A percentile compares a stretch with the other conserved stretches of the same genome.
These are phyloP conservation scores for Megaceryle torquata DNA, from an alignment of 2,113 vertebrate species.

Conservation along the genomic window DNA sequence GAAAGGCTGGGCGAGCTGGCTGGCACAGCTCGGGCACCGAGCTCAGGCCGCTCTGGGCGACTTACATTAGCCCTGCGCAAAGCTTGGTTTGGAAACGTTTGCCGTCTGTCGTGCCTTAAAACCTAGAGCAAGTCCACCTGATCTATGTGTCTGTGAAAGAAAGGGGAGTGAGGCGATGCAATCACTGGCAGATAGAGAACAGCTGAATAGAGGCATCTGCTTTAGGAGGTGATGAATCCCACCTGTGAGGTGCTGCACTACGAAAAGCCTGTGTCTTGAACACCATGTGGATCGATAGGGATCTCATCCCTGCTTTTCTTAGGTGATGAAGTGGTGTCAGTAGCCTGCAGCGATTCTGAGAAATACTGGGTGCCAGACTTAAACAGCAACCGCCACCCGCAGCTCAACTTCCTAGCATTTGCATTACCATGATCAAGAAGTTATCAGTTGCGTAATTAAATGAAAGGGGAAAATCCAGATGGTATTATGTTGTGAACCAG, in stretches of 20 bases:
- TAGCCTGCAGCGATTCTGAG: background rate
- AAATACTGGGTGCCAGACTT: too few species aligned
- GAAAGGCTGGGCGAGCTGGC: background rate
- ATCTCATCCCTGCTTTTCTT: rapidly evolving
- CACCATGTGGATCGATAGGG: rapidly evolving
- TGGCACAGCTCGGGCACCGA: background rate
- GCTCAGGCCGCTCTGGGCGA: background rate
- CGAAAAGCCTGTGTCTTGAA: background rate
- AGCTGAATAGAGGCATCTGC: too few species aligned
- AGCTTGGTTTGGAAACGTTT: background rate
- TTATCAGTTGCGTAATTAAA: background rate
- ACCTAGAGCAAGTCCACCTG: rapidly evolving
- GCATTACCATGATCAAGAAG: background rate
- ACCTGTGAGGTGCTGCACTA: background rate
- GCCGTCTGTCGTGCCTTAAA: background rate
- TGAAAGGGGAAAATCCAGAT: background rate
- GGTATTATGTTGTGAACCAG: background rate
- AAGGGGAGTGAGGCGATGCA: rapidly evolving
- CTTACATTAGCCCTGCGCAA: rapidly evolving
- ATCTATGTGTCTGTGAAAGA: rapidly evolving
- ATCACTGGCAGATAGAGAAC: rapidly evolving
- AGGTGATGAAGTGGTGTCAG: rapidly evolving
- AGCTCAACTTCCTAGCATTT: background rate
- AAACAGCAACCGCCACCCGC: background rate
- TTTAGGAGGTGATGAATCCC: background rate